A percentile compares a stretch with the other conserved stretches of the same genome.
Conservation (phyloP, 2,113 vertebrate species). For the Prionailurus viverrinus region DNA sequence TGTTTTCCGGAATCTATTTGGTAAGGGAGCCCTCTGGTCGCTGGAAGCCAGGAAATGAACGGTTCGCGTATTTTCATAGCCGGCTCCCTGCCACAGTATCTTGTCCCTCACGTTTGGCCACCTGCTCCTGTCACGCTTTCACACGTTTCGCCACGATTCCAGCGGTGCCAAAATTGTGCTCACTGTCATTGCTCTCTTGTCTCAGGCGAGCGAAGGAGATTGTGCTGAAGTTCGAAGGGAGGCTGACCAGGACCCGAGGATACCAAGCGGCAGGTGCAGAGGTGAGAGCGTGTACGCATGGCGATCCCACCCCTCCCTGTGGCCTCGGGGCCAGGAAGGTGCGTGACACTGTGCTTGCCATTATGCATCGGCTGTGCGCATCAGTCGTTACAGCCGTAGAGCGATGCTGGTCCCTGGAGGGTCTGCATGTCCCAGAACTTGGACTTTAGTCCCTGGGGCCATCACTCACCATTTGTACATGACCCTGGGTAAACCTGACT, state of each 20-base stretch:
- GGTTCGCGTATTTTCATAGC: fast-evolving
- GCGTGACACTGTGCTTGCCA: fast-evolving
- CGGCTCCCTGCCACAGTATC: fast-evolving
- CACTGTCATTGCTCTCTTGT: not conserved
- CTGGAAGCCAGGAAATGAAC: not conserved
- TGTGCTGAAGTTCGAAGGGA: constrained; percentile 96
- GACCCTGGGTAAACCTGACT: not conserved
- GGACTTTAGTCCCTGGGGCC: not conserved
- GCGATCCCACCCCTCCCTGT: fast-evolving
- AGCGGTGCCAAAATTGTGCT: not conserved
- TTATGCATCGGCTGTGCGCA: fast-evolving
- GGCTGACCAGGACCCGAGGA: constrained; percentile 96
- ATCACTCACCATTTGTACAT: fast-evolving
- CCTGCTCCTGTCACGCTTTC: not conserved
- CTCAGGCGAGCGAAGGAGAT: constrained; percentile 96
- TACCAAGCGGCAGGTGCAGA: constrained; percentile 99
- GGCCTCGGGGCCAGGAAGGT: fast-evolving
- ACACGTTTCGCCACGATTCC: not conserved
- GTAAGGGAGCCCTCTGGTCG: not conserved
- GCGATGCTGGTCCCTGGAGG: fast-evolving
- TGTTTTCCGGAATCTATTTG: not conserved
- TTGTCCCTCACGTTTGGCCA: fast-evolving
- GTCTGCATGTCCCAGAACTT: not conserved
- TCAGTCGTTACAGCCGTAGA: fast-evolving
- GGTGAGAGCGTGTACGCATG: constrained; percentile 81